A percentile compares a stretch with the other conserved stretches of the same genome.
Evolutionary conservation across 2,113 vertebrate species (phyloP).

Genomic region (Pterocles burchelli): DNA sequence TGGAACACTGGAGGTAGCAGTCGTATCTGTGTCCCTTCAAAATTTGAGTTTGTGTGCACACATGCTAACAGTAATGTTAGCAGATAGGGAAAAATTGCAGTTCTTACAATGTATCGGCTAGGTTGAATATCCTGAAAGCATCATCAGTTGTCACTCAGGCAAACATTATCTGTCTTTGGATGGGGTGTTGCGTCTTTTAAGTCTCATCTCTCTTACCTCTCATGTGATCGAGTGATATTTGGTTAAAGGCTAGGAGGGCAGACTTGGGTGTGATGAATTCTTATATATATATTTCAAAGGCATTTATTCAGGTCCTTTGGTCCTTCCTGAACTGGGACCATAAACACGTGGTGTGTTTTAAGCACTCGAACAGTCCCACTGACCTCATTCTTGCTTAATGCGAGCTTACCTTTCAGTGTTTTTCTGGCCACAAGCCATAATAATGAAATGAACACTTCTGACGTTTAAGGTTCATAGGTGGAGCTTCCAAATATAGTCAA

Average conservation of each 20-base stretch:
- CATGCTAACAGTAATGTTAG: neutral
- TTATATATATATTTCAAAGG: neutral
- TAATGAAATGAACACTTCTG: neutral
- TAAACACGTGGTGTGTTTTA: rapidly evolving
- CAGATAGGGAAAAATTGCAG: neutral
- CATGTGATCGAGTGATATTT: rapidly evolving
- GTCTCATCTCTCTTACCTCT: neutral
- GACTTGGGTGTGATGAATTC: neutral
- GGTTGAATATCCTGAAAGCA: neutral
- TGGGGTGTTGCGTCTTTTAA: neutral
- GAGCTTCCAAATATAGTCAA: neutral
- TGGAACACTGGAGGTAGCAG: neutral
- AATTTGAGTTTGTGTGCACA: neutral
- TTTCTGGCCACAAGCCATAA: neutral
- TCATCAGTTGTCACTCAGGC: neutral
- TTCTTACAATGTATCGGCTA: neutral
- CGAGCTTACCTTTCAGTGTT: neutral
- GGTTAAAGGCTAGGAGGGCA: neutral
- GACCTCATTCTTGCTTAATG: neutral
- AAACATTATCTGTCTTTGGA: neutral
- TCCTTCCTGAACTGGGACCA: neutral
- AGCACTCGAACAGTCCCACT: neutral
- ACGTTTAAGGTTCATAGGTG: neutral
- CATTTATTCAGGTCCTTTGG: neutral
- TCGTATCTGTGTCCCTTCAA: neutral